Evolutionary conservation across 1,140 invertebrate genomes (phyloP).

Genomic region (Diachasmimorpha longicaudata): DNA sequence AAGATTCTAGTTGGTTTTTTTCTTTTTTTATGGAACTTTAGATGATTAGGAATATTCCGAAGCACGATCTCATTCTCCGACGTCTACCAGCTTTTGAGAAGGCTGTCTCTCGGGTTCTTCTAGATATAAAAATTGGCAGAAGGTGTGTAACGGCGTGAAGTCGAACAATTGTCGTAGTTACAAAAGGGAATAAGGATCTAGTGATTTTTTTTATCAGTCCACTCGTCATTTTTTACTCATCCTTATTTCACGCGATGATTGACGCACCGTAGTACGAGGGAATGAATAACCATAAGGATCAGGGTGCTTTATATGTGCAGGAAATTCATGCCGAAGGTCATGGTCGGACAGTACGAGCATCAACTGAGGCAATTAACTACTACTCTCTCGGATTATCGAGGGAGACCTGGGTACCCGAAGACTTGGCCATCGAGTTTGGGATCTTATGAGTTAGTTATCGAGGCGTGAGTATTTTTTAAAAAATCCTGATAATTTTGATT

Average conservation of each 20-base stretch:
- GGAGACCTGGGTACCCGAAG: conserved; percentile 71
- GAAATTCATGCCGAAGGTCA: conserved; percentile 88
- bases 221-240: not conserved
- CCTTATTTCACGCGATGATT: not conserved
- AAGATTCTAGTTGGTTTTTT: not conserved
- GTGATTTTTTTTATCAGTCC: too few species aligned
- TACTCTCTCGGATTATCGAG: conserved; percentile 80
- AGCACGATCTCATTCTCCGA: conserved; percentile 74
- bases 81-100: conserved; percentile 84
- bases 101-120: conserved; percentile 79
- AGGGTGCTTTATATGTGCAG: conserved; percentile 66
- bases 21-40: conserved; percentile 40
- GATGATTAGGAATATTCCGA: conserved; percentile 82
- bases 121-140: conserved; percentile 82
- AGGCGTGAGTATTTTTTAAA: conserved; percentile 73
- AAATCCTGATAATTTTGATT: too few species aligned
- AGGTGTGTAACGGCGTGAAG: conserved; percentile 65
- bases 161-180: conserved; percentile 35
- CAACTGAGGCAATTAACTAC: conserved; percentile 83
- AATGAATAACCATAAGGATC: conserved; percentile 54
- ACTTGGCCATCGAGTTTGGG: conserved; percentile 74
- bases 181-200: not conserved
- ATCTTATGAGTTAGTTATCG: conserved; percentile 86
- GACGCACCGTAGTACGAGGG: not conserved
- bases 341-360: conserved; percentile 82